Conservation (phyloP, 2,888 invertebrate genomes). For the Drosophila aldrichi region DNA sequence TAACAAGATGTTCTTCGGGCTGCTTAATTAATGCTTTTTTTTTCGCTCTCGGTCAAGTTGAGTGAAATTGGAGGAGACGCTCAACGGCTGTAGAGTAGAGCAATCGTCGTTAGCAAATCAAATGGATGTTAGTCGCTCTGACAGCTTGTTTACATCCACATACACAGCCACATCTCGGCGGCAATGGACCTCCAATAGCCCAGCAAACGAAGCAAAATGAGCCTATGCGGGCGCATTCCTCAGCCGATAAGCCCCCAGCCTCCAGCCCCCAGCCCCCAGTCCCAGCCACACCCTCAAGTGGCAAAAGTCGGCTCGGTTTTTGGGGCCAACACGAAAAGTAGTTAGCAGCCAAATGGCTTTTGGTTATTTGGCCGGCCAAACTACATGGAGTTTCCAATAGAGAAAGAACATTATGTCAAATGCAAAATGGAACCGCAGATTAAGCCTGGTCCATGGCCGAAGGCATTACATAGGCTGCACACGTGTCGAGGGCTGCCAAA, state of each 20-base stretch:
- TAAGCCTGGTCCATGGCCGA: slow-evolving; percentile 26
- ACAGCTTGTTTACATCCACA: slow-evolving; percentile 76
- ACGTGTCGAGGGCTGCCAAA: slow-evolving; percentile 35
- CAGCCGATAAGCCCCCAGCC: slow-evolving; percentile 20
- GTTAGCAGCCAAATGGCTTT: slow-evolving; percentile 64
- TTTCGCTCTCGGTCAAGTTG: not conserved
- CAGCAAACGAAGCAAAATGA: slow-evolving; percentile 38
- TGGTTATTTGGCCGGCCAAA: slow-evolving; percentile 26
- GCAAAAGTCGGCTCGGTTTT: not conserved
- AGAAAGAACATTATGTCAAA: slow-evolving; percentile 41
- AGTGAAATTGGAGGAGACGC: not conserved
- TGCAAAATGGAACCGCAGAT: slow-evolving; percentile 52
- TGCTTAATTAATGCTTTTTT: slow-evolving; percentile 28
- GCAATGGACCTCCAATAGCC: slow-evolving; percentile 29
- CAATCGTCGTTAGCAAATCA: slow-evolving; percentile 59
- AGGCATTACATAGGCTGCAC: slow-evolving; percentile 35
- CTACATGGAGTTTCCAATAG: slow-evolving; percentile 17
- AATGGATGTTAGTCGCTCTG: slow-evolving; percentile 66
- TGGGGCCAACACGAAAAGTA: slow-evolving; percentile 46
- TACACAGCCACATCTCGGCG: slow-evolving; percentile 64
- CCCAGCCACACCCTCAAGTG: slow-evolving; percentile 1
- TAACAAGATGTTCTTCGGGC: slow-evolving; percentile 17
- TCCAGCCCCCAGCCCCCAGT: too few species aligned
- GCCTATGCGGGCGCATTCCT: slow-evolving; percentile 42
- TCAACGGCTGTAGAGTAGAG: slow-evolving; percentile 28